Base-by-base conservation (phyloP, 2,113 vertebrate genomes). In the Salvelinus namaycush region DNA sequence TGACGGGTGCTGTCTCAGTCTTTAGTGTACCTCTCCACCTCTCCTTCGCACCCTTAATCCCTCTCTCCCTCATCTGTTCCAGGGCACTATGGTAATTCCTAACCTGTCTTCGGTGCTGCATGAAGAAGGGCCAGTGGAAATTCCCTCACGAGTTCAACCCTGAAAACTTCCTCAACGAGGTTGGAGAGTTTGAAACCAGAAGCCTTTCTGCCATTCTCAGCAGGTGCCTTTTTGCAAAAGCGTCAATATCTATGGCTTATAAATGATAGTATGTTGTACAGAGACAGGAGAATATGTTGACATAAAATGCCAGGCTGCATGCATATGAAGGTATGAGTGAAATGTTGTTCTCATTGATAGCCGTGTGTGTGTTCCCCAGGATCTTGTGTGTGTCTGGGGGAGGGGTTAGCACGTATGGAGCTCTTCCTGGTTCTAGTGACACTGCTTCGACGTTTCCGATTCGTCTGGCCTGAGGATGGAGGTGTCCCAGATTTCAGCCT, bases 81-180 rank as follows among this genome's bases (percentile, higher is more conserved):
- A 92, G 92, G 89, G 89, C 6, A 90, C 87, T 0, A 9, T 79
- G 9, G 1, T 91, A 65, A 87, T 91, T 13, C 85, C 87, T 20
- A 90, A 90, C 75, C 26, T 92, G 79, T 39, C 64, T 2, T 89
- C 89, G 2, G 74, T 86, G 39, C 78, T 90, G 66, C 71, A 18
- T 18, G 91, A 93, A 60, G 89, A 93, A 26, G 84, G 84, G 84
- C 48, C 88, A 91, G 48, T 93, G 93, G 92, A 93, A 93, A 73
- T 89, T 57, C 34, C 89, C 91, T 18, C 76, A 84, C 59, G 84
- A 91, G 22, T 93, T 93, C 77, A 92, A 90, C 57, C 93, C 88
- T 72, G 87, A 91, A 27, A 91, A 92, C 76, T 92, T 93, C 76
- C 90, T 93, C 1, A 86, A 86, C 74, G 81, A 90, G 34, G 9